Conservation (phyloP, 2,888 invertebrate species). For the Drosophila anceps region DNA sequence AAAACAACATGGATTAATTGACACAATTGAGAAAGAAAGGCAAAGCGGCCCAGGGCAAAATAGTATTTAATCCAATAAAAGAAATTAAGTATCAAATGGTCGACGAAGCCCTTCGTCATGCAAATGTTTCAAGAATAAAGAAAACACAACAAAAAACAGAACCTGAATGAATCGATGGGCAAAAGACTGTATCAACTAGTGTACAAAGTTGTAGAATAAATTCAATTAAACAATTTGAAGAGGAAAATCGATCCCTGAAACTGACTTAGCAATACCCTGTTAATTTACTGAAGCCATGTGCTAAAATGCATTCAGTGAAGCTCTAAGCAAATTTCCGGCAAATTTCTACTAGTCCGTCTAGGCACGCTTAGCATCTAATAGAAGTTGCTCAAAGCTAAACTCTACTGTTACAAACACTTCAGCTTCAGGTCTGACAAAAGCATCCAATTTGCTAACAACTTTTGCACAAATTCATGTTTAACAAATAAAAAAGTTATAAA, state of each 20-base stretch:
- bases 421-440: conserved; percentile 16
- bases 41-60: conserved; percentile 27
- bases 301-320: no score
- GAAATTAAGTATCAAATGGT: conserved; percentile 75
- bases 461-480: conserved; percentile 54
- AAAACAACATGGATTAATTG: conserved; percentile 13
- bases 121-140: conserved; percentile 1
- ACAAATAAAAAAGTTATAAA: conserved; percentile 65
- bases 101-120: conserved; percentile 62
- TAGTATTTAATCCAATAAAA: conserved; percentile 75
- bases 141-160: neutral
- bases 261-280: neutral
- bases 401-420: neutral
- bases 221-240: neutral
- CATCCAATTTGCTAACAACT: conserved; percentile 43
- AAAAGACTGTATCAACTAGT: neutral
- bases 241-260: neutral
- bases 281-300: no score
- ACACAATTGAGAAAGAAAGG: conserved; percentile 21
- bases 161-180: neutral
- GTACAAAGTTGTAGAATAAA: neutral
- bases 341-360: no score
- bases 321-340: neutral
- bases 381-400: neutral
- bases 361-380: neutral